Conservation (phyloP, 2,113 vertebrate genomes). For the Montifringilla adamsi region DNA sequence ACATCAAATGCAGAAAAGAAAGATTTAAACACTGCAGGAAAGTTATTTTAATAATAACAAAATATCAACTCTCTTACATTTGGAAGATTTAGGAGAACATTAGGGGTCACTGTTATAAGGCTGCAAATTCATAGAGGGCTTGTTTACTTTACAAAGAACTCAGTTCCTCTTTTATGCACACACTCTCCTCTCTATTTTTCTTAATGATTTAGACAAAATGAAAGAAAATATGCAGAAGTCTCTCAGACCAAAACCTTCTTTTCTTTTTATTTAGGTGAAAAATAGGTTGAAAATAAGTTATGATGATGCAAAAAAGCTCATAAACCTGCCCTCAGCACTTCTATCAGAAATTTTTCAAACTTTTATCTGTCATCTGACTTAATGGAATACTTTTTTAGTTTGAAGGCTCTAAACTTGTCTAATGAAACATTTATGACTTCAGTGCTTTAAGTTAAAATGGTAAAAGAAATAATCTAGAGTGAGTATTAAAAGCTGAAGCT, state of each 20-base stretch:
- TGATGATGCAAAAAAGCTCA: background rate
- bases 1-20: background rate
- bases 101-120: background rate
- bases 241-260: background rate
- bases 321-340: background rate
- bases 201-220: background rate
- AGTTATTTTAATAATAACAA: background rate
- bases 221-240: background rate
- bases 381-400: background rate
- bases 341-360: background rate
- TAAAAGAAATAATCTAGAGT: background rate
- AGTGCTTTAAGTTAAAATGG: background rate
- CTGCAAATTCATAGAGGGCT: background rate
- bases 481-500: background rate
- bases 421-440: constrained; percentile 6
- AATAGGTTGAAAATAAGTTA: background rate
- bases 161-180: background rate
- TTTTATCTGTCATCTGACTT: background rate
- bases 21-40: background rate
- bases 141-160: background rate
- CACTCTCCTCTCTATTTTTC: background rate
- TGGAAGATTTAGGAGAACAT: background rate
- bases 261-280: background rate
- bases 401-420: background rate
- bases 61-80: background rate